Evolutionary conservation across 2,113 vertebrate species (phyloP), one percentile per base, ranked within the genome.

Genomic region (Scolopax mira): DNA sequence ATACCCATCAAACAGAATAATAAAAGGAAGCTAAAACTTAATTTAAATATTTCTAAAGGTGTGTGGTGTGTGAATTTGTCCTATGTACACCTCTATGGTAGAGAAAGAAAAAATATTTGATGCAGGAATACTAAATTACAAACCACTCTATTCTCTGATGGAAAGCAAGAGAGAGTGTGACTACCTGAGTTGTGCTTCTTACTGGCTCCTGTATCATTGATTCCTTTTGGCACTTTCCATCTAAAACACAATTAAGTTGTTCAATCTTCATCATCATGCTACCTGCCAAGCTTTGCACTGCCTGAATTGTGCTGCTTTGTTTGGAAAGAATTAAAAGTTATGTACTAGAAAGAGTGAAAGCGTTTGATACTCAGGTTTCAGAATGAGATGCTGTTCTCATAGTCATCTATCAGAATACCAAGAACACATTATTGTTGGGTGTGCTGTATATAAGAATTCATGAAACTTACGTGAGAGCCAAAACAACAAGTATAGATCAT

Each of bases 171-270:
- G 31, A 75, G 55, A 72, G 33, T 15, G 39, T 61, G 73, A 87
- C 44, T 67, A 54, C n/a, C 41, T 3, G 9, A 64, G 15, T n/a
- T 75, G 42, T 66, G 41, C 52, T 78, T 75, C 61, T 94, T 74
- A 82, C 54, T 88, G 80, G n/a, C 24, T 93, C 35, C 80, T 62
- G 10, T 73, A 82, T 62, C 48, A 88, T 18, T 75, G 96, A 91
- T 85, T 96, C 64, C 18, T 94, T 95, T 89, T 82, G 87, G 72
- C 75, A 91, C n/a, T 91, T 95, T 93, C 94, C 86, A 94, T 77
- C 93, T 67, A 70, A 79, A 94, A 88, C 8, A 85, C 83, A 88
- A 93, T 89, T 88, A 78, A 92, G 48, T 74, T 93, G 57, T 58
- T 96, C 66, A 83, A 6, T 94, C 95, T 92, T 93, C 93, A 94